Evolutionary conservation across 1,140 invertebrate species (phyloP), one percentile per base, ranked within the genome.

Genomic region (Drosophila rhopaloa): DNA sequence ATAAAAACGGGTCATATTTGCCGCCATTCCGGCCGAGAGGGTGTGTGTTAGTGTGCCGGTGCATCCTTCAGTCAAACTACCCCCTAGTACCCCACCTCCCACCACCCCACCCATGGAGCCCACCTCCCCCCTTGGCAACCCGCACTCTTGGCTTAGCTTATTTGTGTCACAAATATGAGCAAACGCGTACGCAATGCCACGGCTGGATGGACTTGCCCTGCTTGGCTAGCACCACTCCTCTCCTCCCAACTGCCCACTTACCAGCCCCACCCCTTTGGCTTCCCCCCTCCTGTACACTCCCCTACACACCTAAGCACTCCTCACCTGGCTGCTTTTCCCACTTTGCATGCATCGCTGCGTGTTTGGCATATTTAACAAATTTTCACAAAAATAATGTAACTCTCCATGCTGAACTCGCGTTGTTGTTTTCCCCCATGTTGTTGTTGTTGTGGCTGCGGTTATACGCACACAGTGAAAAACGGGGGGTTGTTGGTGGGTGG

Each of bases 301-400:
- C 29, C 29, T 32, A 32, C 3, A 10, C 46, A 29, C 9, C 58
- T 19, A 60, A 60, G 38, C 59, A 44, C 51, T 50, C 7, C 50
- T 9, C 62, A 55, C 62, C 56, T 67, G 62, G 63, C 56, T 48
- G 67, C 67, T 41, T 38, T 76, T 73, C 60, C 79, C 83, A 88
- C 79, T 89, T 88, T 88, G 84, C 83, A 88, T 88, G 84, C 83
- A 89, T 83, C 84, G 83, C 84, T 88, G 83, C 83, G 84, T 88
- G 83, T 88, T 89, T 88, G 83, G 79, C 83, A 88, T 88, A 88
- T 88, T 88, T 88, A 88, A 88, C 83, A 88, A 89, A 88, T 88
- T 89, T 88, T 88, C 83, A 53, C 84, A 89, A 88, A 88, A 88
- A 88, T 88, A 88, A 88, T 86, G 84, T 83, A 89, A 83, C 67